Conservation (phyloP, 2,888 invertebrate genomes). For the Spodoptera littoralis region DNA sequence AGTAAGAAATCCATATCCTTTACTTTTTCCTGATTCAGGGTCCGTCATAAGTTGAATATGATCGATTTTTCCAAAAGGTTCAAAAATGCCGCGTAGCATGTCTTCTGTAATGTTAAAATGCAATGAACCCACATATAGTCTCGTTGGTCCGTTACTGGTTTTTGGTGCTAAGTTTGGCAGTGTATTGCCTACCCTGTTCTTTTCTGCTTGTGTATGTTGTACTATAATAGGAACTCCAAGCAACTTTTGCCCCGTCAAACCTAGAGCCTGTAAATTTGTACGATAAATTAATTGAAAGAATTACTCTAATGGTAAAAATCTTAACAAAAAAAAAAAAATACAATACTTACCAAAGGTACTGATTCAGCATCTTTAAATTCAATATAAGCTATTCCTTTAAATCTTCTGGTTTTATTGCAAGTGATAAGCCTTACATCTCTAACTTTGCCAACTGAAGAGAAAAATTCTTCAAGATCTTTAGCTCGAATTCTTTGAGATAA, state of each 20-base stretch:
- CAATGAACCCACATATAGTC: slow-evolving; percentile 98
- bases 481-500: slow-evolving; percentile 97
- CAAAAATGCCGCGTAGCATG: slow-evolving; percentile 99
- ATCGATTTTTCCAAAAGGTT: slow-evolving; percentile 99
- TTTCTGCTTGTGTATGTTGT: slow-evolving; percentile 98
- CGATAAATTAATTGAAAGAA: slow-evolving; percentile 5
- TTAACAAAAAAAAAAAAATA: background rate
- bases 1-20: slow-evolving; percentile 99
- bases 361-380: slow-evolving; percentile 99
- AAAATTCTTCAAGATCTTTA: slow-evolving; percentile 99
- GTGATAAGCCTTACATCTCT: slow-evolving; percentile 99
- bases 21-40: slow-evolving; percentile 97
- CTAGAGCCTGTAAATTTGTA: slow-evolving; percentile 92
- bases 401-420: slow-evolving; percentile 99
- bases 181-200: slow-evolving; percentile 96
- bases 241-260: slow-evolving; percentile 97
- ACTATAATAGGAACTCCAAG: slow-evolving; percentile 99
- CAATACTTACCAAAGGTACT: slow-evolving; percentile 94
- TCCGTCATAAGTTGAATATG: slow-evolving; percentile 98
- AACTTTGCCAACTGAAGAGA: slow-evolving; percentile 99
- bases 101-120: slow-evolving; percentile 99
- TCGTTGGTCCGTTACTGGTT: slow-evolving; percentile 97
- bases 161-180: slow-evolving; percentile 95
- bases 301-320: background rate
- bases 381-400: slow-evolving; percentile 99